Evolutionary conservation across 2,797 vertebrate genomes (phyloP).

Genomic region (Diglossa cyanea): DNA sequence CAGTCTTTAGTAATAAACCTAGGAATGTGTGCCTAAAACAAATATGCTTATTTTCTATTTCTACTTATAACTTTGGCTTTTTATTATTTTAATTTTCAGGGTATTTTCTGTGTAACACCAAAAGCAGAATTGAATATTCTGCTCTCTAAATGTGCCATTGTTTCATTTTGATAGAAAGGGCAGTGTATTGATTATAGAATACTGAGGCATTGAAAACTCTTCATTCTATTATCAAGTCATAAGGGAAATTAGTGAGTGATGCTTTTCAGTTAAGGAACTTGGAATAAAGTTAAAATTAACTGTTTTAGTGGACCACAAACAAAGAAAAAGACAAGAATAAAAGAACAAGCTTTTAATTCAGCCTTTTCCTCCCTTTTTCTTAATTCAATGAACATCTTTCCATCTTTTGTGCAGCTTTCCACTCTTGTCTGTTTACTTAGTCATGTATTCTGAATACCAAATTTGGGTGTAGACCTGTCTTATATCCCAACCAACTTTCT

Average conservation of each 20-base stretch:
- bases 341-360: not conserved
- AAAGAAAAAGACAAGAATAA: not conserved
- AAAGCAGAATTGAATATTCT: slow-evolving; percentile 1
- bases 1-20: slow-evolving; percentile 62
- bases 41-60: slow-evolving; percentile 55
- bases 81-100: slow-evolving; percentile 33
- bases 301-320: not conserved
- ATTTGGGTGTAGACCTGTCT: not conserved
- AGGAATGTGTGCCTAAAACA: slow-evolving; percentile 43
- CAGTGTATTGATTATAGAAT: not conserved
- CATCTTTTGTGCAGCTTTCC: not conserved
- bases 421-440: not conserved
- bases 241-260: not conserved
- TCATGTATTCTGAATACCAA: not conserved
- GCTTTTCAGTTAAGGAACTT: not conserved
- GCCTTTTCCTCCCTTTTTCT: not conserved
- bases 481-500: not conserved
- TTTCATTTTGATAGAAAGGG: not conserved
- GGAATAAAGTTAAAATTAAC: not conserved
- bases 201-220: not conserved
- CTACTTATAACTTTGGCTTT: slow-evolving; percentile 16
- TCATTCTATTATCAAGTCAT: not conserved
- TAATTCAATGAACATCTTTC: not conserved
- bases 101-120: not conserved
- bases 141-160: not conserved